Percentiles rank a stretch among this genome's conserved stretches.
These are phyloP conservation scores for Enteromius radiatus DNA, from an alignment of 2,797 vertebrate genomes.

Conservation along the genomic window DNA sequence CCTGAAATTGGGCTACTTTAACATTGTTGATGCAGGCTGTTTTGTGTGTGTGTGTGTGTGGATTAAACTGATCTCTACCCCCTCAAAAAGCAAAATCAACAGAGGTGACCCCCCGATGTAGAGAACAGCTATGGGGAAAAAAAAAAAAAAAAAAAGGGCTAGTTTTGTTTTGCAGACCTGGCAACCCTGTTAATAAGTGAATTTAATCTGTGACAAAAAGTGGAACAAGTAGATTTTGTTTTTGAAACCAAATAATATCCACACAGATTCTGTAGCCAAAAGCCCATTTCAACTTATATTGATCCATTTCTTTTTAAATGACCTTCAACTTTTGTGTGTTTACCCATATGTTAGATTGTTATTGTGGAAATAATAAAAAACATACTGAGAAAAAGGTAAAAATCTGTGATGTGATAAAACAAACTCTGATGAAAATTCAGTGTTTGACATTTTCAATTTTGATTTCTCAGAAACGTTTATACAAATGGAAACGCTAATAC, in stretches of 20 bases:
- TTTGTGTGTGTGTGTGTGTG: not conserved
- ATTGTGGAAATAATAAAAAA: conserved; percentile 18
- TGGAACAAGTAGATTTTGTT: not conserved
- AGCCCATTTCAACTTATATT: not conserved
- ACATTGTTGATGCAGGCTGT: not conserved
- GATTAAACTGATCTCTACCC: not conserved
- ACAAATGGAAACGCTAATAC: conserved; percentile 22
- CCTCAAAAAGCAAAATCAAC: not conserved
- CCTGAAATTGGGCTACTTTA: not conserved
- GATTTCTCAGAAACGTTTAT: not conserved
- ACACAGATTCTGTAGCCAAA: not conserved
- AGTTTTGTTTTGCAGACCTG: not conserved
- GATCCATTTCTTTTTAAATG: not conserved
- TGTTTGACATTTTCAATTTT: conserved; percentile 20
- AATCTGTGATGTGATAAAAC: conserved; percentile 2
- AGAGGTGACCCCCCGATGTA: not conserved
- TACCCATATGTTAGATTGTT: not conserved
- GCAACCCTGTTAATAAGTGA: not conserved
- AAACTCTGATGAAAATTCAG: not conserved
- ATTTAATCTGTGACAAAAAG: not conserved
- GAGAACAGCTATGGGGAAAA: not conserved
- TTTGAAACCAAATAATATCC: not conserved
- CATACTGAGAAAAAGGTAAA: not conserved
- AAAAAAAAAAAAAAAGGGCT: not conserved
- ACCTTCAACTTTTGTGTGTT: conserved; percentile 18